Conservation (phyloP, 2,888 invertebrate genomes). For the Plebejus anna region DNA sequence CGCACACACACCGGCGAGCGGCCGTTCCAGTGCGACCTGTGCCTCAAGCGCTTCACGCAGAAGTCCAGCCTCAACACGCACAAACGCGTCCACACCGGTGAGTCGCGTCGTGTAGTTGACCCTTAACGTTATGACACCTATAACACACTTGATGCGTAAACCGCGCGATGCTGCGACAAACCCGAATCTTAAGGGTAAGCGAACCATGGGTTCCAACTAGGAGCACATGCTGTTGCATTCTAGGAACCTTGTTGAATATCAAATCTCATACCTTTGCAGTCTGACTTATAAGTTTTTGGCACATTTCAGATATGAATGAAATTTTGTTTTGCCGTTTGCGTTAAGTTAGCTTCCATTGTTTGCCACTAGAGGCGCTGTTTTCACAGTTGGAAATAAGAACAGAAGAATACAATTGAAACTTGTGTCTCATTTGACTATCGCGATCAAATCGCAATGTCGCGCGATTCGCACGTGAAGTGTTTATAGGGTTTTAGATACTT, state of each 20-base stretch:
- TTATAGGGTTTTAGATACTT: background rate
- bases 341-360: no score
- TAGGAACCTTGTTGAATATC: no score
- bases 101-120: conserved; percentile 46
- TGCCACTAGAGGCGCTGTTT: no score
- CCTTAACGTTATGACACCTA: background rate
- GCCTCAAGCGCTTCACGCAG: conserved; percentile 88
- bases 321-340: no score
- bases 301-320: no score
- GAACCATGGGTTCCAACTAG: background rate
- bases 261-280: no score
- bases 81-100: conserved; percentile 86
- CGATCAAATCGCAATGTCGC: background rate
- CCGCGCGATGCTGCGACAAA: background rate
- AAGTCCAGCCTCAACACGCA: conserved; percentile 90
- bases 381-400: no score
- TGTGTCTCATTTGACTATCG: background rate
- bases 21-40: conserved; percentile 87
- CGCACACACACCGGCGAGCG: conserved; percentile 88
- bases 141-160: background rate
- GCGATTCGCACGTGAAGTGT: background rate
- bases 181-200: background rate
- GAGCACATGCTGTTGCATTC: no score
- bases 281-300: no score
- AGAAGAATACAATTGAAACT: no score